Evolutionary conservation across 2,888 invertebrate species (phyloP).

Genomic region (Dorcus parallelipipedus): DNA sequence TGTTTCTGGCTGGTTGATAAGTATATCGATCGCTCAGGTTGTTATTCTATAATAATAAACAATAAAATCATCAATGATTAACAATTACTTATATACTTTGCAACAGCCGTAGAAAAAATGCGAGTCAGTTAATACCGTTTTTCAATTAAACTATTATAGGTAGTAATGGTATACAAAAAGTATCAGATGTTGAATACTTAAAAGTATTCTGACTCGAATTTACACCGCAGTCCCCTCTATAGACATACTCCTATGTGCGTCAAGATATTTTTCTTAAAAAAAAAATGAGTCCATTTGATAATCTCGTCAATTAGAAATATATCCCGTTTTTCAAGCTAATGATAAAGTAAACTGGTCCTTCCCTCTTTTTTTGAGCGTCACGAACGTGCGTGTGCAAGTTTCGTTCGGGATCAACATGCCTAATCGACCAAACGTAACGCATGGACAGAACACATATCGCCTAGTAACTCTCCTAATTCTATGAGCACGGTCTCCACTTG

Average conservation of each 20-base stretch:
- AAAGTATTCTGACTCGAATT: slow-evolving; percentile 37
- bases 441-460: slow-evolving; percentile 47
- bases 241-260: slow-evolving; percentile 47
- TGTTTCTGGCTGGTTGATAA: slow-evolving; percentile 40
- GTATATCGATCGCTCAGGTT: slow-evolving; percentile 28
- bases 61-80: slow-evolving; percentile 8
- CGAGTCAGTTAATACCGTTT: slow-evolving; percentile 43
- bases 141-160: slow-evolving; percentile 10
- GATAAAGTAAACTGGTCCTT: too few relatives aligned
- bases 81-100: slow-evolving; percentile 41
- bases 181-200: neutral
- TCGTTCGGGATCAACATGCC: neutral
- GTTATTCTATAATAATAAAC: slow-evolving; percentile 20
- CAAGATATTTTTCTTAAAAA: slow-evolving; percentile 39
- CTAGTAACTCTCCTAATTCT: slow-evolving; percentile 45
- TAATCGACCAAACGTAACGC: slow-evolving; percentile 34
- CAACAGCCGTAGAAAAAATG: slow-evolving; percentile 46
- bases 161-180: neutral
- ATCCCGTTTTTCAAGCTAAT: neutral
- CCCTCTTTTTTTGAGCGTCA: too few relatives aligned
- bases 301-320: slow-evolving; percentile 23
- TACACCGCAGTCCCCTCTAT: slow-evolving; percentile 43
- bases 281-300: slow-evolving; percentile 33
- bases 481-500: slow-evolving; percentile 46
- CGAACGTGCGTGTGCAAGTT: neutral